Evolutionary conservation across 2,888 invertebrate genomes (phyloP).

Genomic region (Synergus umbraculus): DNA sequence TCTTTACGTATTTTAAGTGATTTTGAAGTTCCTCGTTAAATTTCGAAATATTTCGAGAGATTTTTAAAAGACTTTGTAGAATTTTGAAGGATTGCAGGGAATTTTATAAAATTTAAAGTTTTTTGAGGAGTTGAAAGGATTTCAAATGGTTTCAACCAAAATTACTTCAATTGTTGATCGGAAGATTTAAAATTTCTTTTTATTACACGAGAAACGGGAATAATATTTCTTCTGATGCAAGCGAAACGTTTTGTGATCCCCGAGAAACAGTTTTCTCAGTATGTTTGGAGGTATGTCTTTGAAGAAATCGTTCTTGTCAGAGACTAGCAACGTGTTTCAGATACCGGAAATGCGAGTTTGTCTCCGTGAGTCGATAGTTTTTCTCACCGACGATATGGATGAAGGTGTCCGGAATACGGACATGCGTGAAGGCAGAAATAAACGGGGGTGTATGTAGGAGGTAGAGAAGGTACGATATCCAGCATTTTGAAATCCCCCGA

Average conservation of each 20-base stretch:
- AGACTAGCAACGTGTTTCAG: background rate
- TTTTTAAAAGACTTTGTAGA: no score
- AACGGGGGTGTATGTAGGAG: background rate
- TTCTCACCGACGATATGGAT: constrained; percentile 36
- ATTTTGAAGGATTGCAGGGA: no score
- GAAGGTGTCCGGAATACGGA: constrained; percentile 29
- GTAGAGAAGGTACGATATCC: constrained; percentile 18
- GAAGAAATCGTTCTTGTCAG: background rate
- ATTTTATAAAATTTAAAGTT: no score
- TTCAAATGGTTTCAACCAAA: no score
- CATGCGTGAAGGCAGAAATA: constrained; percentile 29
- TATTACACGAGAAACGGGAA: background rate
- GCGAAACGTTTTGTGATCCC: background rate
- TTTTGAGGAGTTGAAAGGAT: no score
- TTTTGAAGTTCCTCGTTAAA: no score
- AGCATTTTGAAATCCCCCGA: constrained; percentile 39
- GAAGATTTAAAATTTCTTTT: background rate
- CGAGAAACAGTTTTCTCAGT: background rate
- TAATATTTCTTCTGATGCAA: background rate
- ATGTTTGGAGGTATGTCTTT: background rate
- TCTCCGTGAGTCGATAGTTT: constrained; percentile 24
- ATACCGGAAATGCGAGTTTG: background rate
- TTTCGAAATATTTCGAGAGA: no score
- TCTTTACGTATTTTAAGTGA: no score
- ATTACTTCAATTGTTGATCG: no score